Base-by-base conservation (phyloP, 2,113 vertebrate species). In the Bufo gargarizans region DNA sequence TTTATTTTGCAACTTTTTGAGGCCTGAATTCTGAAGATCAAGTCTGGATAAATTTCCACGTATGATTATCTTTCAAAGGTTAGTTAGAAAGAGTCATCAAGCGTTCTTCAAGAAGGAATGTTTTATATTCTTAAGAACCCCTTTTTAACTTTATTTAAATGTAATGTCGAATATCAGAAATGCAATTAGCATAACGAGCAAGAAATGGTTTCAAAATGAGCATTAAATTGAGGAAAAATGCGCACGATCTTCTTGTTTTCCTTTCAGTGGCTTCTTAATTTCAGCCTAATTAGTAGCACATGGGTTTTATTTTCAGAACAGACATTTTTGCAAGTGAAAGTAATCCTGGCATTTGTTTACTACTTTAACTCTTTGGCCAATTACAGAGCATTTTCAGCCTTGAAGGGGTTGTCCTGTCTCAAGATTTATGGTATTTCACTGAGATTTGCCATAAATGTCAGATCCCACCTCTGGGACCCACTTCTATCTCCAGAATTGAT, bases 241-340 rank as follows among this genome's bases (percentile, higher is more conserved):
- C 77, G 49, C 56, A 72, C 72, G 72, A 87, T 71, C 53, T 50
- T 22, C 22, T 53, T 72, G 77, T 81, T 87, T 87, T 87, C 47
- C 78, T 81, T 87, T 82, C 86, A 43, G 50, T 82, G 77, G 63
- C 33, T 82, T 65, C 86, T 45, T 82, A 87, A 81, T 87, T 87
- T 82, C 33, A 59, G n/a, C 63, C 53, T 87, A 87, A 87, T 87
- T 58, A 71, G 65, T 81, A 72, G 86, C 86, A 87, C 77, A 87
- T 87, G 76, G 77, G 79, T 56, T 65, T 81, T 87, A 45, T 87
- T 87, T 45, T 43, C 49, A 67, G 13, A 55, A 45, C 45, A 1
- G 43, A 87, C 77, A 72, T 87, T 72, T 87, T 87, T 87, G 86
- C 58, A 67, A 72, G 53, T 16, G 63, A 87, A 80, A 81, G 77